Conservation (phyloP, 2,113 vertebrate species). For the Silurus meridionalis region DNA sequence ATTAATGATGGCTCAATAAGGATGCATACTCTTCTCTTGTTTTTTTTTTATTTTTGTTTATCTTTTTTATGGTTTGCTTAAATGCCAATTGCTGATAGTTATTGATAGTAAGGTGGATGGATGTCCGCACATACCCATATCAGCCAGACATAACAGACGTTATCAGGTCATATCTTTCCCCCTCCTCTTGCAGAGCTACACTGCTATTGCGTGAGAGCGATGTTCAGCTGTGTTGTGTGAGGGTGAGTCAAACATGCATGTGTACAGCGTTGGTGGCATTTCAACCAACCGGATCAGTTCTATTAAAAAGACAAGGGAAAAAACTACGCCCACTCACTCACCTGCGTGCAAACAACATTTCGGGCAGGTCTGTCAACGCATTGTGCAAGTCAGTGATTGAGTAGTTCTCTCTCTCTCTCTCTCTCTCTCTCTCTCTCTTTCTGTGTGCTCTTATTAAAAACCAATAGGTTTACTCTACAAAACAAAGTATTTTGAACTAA, state of each 20-base stretch:
- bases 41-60: not conserved
- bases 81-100: not conserved
- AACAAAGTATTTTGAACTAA: not conserved
- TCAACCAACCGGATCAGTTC: conserved; percentile 53
- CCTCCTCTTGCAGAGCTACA: conserved; percentile 28
- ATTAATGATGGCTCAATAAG: not conserved
- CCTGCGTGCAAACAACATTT: conserved; percentile 56
- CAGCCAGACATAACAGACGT: conserved; percentile 52
- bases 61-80: not conserved
- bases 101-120: conserved; percentile 14
- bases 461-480: not conserved
- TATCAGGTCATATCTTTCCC: conserved; percentile 44
- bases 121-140: conserved; percentile 26
- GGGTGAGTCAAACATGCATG: conserved; percentile 55
- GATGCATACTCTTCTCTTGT: not conserved
- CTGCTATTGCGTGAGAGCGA: conserved; percentile 60
- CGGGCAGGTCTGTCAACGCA: conserved; percentile 48
- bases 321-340: conserved; percentile 60
- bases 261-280: conserved; percentile 59
- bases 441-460: not conserved
- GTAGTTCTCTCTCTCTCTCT: not conserved
- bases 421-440: not conserved
- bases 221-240: conserved; percentile 43
- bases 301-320: conserved; percentile 42
- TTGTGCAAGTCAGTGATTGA: conserved; percentile 46